phyloP scores from a whole-genome alignment of 2,888 invertebrate species.

The Gryllus longicercus region DNA sequence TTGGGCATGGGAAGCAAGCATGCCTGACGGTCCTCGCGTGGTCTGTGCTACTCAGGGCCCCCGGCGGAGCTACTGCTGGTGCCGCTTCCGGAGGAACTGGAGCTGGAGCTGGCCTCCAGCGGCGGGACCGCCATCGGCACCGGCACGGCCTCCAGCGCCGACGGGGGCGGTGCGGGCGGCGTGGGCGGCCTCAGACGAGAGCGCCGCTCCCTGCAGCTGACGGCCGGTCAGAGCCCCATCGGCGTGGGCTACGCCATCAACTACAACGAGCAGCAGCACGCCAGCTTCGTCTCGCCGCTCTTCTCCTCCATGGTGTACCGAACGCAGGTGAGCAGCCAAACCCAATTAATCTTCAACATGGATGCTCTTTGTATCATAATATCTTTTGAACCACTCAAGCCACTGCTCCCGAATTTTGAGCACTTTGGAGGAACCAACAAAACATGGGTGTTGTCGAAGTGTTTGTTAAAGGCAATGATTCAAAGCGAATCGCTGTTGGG shows the following conservation, averaged over 20 bases:
- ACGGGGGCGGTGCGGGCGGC: slow-evolving; percentile 29
- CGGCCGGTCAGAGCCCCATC: slow-evolving; percentile 66
- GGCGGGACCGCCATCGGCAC: slow-evolving; percentile 72
- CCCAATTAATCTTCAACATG: too few relatives aligned
- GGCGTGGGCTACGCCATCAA: slow-evolving; percentile 72
- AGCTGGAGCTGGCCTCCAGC: slow-evolving; percentile 47
- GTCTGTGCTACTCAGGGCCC: background rate
- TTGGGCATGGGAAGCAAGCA: too few relatives aligned
- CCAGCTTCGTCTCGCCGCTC: slow-evolving; percentile 80
- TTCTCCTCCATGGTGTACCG: slow-evolving; percentile 93
- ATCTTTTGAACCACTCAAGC: too few relatives aligned
- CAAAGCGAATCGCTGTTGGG: too few relatives aligned
- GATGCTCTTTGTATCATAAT: too few relatives aligned
- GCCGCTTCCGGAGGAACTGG: background rate
- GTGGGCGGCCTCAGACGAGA: background rate
- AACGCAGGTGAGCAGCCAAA: slow-evolving; percentile 46
- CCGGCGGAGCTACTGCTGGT: background rate
- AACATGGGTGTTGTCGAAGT: too few relatives aligned
- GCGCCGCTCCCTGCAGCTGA: slow-evolving; percentile 29
- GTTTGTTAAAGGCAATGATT: too few relatives aligned
- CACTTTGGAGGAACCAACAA: too few relatives aligned
- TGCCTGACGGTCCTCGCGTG: too few relatives aligned
- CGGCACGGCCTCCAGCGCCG: slow-evolving; percentile 72
- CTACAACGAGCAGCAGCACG: slow-evolving; percentile 66
- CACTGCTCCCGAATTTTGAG: too few relatives aligned